Conservation (phyloP, 2,888 invertebrate species). For the Coecobrya sp. region DNA sequence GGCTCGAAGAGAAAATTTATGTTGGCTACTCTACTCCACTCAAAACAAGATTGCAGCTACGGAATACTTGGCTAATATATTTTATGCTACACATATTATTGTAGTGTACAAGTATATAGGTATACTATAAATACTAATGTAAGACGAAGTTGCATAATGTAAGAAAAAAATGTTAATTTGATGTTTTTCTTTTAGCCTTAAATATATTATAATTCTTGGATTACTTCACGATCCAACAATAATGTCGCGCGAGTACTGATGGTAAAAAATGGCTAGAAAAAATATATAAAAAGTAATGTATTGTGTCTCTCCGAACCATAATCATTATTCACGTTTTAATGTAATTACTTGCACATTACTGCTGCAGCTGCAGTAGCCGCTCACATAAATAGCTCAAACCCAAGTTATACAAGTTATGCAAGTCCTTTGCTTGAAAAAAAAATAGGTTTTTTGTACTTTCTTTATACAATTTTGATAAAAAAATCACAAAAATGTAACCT, state of each 20-base stretch:
- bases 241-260: not conserved
- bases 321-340: constrained; percentile 18
- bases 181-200: not conserved
- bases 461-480: not conserved
- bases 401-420: not conserved
- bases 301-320: constrained; percentile 5
- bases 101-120: not conserved
- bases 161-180: constrained; percentile 48
- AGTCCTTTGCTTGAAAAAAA: not conserved
- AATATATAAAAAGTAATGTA: not conserved
- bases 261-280: not conserved
- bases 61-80: too few relatives aligned
- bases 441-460: not conserved
- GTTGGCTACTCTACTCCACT: not conserved
- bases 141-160: not conserved
- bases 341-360: constrained; percentile 42
- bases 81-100: not conserved
- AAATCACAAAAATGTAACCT: not conserved
- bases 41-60: constrained; percentile 44
- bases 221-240: not conserved
- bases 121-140: not conserved
- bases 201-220: not conserved
- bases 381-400: constrained; percentile 14
- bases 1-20: constrained; percentile 45
- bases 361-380: not conserved